Evolutionary conservation across 30 jellyfish, hydroid and myxozoan species (phyloP), one percentile per base, ranked within the genome.

Genomic region (Aurelia aurita complex sp. Pacific): DNA sequence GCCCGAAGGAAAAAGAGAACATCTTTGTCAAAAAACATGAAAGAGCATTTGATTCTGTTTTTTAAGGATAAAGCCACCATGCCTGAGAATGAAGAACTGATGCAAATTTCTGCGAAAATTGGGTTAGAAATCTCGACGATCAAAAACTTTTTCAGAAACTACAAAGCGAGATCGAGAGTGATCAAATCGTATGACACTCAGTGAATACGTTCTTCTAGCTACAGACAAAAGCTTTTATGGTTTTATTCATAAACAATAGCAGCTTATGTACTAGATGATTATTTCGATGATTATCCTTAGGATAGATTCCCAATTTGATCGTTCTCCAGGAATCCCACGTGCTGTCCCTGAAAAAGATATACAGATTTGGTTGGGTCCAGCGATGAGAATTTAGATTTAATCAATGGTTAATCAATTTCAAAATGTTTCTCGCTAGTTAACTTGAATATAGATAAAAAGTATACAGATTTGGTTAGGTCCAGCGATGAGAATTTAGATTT

Each of bases 101-200:
- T 35, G 35, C 61, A 74, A 52, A 74, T 88, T 8, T 91, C 97
- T 0, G 69, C 52, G n/a, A 69, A 69, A 34, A 67, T 83, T 54
- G 82, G 81, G 34, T 33, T 94, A 43, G 86, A 87, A 13, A 66
- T 74, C 2, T 7, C 86, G 43, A 88, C 90, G 35, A 79, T 88
- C 3, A 88, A 94, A 76, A 80, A 81, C 78, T 94, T 94, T 64
- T 88, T 77, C 76, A 86, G 94, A 62, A 94, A 94, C 65, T 67
- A 64, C 90, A 94, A 83, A 69, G 96, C 90, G 36, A 80, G 98
- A 10, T 82, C 87, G 19, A 86, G 71, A 53, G n/a, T 87, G 54
- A 62, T 69, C 43, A 38, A 51, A 16, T 9, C 77, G 53, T 67
- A 23, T 15, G 18, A 67, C 10, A 34, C 18, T 32, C 55, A 67